Evolutionary conservation across 2,797 vertebrate genomes (phyloP).

Genomic region (Erethizon dorsatum): DNA sequence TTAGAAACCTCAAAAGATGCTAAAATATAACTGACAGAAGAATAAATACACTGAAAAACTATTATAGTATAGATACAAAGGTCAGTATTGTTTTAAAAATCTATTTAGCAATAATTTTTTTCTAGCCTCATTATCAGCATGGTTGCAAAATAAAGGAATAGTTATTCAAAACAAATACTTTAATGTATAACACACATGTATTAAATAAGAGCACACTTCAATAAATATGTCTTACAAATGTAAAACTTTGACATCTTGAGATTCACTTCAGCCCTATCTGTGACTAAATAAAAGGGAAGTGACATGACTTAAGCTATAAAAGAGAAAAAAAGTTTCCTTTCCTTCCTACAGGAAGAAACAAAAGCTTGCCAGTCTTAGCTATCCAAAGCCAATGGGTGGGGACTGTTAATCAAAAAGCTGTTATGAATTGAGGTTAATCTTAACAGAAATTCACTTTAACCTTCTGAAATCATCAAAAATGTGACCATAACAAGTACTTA

Average conservation of each 20-base stretch:
- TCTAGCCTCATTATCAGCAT: neutral
- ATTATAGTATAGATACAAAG: slow-evolving; percentile 42
- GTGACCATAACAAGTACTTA: slow-evolving; percentile 68
- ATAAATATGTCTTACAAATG: slow-evolving; percentile 74
- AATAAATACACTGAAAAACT: slow-evolving; percentile 45
- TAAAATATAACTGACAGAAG: slow-evolving; percentile 74
- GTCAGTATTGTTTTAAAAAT: slow-evolving; percentile 53
- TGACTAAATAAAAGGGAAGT: slow-evolving; percentile 92
- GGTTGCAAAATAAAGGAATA: slow-evolving; percentile 20
- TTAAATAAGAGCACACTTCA: slow-evolving; percentile 66
- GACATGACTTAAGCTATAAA: slow-evolving; percentile 91
- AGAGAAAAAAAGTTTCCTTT: slow-evolving; percentile 90
- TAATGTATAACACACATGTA: slow-evolving; percentile 55
- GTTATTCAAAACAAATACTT: slow-evolving; percentile 70
- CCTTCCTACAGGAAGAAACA: slow-evolving; percentile 92
- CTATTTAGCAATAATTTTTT: slow-evolving; percentile 49
- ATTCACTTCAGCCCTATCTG: slow-evolving; percentile 87
- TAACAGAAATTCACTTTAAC: slow-evolving; percentile 93
- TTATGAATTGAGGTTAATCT: slow-evolving; percentile 93
- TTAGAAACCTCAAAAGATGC: slow-evolving; percentile 80
- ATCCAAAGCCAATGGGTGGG: slow-evolving; percentile 92
- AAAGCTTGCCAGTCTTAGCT: slow-evolving; percentile 92
- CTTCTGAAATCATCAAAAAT: slow-evolving; percentile 90
- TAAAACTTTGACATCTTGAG: slow-evolving; percentile 78
- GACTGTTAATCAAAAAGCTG: slow-evolving; percentile 92